Percentiles rank a stretch among this genome's conserved stretches.
Conservation (phyloP, 2,797 vertebrate genomes). For the Siniperca obscura region DNA sequence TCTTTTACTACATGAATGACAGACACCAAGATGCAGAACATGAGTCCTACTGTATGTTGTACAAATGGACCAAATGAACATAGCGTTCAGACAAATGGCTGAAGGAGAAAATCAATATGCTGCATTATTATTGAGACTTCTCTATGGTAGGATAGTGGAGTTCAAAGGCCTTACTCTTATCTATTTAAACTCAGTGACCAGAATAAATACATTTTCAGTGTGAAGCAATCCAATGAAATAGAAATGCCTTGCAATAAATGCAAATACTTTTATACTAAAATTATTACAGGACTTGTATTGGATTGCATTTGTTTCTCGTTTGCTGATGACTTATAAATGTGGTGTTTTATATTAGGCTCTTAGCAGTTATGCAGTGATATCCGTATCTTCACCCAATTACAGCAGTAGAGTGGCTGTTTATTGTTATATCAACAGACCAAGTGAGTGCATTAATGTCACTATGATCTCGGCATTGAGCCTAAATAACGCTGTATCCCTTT, state of each 20-base stretch:
- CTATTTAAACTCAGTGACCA: slow-evolving; percentile 19
- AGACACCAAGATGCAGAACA: neutral
- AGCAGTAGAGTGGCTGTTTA: neutral
- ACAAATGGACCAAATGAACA: slow-evolving; percentile 3
- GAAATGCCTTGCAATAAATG: neutral
- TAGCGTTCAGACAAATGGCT: slow-evolving; percentile 29
- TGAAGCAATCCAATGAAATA: neutral
- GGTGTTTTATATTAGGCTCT: neutral
- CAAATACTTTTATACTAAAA: neutral
- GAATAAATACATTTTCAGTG: neutral
- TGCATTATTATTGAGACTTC: slow-evolving; percentile 3
- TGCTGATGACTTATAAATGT: neutral
- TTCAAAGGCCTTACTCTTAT: neutral
- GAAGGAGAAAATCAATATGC: slow-evolving; percentile 43
- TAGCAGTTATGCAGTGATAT: neutral
- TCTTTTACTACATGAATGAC: too few species aligned
- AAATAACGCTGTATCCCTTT: neutral
- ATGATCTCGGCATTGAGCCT: neutral
- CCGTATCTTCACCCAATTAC: neutral
- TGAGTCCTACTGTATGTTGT: neutral
- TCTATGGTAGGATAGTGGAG: neutral
- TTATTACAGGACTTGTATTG: neutral
- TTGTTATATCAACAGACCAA: neutral
- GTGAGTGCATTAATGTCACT: neutral
- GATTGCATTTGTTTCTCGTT: neutral